Evolutionary conservation across 2,888 invertebrate genomes (phyloP).

Genomic region (Sacculina carcini): DNA sequence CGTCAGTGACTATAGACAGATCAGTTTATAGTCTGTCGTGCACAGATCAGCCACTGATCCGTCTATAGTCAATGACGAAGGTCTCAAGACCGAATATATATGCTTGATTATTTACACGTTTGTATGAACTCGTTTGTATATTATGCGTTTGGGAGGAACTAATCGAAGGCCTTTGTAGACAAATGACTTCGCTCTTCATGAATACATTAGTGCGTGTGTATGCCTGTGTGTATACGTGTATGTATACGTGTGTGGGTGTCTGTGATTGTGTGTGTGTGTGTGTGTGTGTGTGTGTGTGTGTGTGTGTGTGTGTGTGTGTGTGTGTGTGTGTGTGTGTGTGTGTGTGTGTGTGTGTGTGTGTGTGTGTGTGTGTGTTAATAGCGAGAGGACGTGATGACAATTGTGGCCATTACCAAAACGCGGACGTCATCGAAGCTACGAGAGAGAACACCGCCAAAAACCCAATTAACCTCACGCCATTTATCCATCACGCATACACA

Average conservation of each 20-base stretch:
- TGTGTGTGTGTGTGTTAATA: neutral
- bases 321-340: neutral
- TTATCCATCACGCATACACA: neutral
- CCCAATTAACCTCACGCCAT: no score
- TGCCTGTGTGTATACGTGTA: neutral
- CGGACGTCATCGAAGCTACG: neutral
- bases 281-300: neutral
- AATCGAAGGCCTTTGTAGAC: neutral
- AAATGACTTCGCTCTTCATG: no score
- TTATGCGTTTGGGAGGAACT: neutral
- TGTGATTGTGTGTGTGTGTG: no score
- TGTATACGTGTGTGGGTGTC: neutral
- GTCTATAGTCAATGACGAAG: no score
- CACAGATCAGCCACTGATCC: neutral
- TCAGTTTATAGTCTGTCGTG: no score
- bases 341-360: neutral
- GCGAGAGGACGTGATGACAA: neutral
- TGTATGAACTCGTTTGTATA: conserved; percentile 3
- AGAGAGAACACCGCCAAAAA: no score
- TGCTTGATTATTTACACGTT: neutral
- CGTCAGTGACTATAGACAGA: no score
- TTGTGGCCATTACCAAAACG: neutral
- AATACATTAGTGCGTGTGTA: no score
- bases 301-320: neutral
- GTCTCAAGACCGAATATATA: neutral